Percentiles rank a stretch among this genome's conserved stretches.
These are phyloP conservation scores for Pogona vitticeps DNA, from an alignment of 2,113 vertebrate species.

Conservation along the genomic window DNA sequence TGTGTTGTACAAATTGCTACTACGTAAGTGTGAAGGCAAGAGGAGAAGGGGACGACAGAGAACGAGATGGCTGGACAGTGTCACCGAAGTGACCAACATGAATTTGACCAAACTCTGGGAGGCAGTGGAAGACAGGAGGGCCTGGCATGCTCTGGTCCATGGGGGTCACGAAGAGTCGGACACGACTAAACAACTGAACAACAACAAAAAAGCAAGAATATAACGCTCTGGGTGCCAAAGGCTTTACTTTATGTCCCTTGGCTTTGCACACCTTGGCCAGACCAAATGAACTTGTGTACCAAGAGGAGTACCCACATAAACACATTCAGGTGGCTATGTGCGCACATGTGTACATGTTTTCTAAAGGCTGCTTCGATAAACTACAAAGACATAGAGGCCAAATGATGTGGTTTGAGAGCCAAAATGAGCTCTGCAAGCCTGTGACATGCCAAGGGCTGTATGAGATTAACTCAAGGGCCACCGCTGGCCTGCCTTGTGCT, in stretches of 20 bases:
- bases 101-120: too few species aligned
- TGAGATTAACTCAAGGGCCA: too few species aligned
- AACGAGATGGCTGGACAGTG: too few species aligned
- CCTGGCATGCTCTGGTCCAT: too few species aligned
- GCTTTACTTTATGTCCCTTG: neutral
- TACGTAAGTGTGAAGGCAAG: neutral
- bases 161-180: too few species aligned
- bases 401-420: neutral
- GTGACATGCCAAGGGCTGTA: neutral
- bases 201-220: neutral
- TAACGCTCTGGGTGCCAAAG: slow-evolving; percentile 45
- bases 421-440: neutral
- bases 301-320: too few species aligned
- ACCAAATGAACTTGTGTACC: neutral
- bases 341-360: neutral
- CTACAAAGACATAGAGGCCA: neutral
- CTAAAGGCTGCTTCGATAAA: slow-evolving; percentile 5
- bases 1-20: slow-evolving; percentile 19
- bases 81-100: too few species aligned
- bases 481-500: too few species aligned
- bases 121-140: too few species aligned
- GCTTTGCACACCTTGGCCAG: slow-evolving; percentile 49
- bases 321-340: too few species aligned
- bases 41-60: too few species aligned
- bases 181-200: too few species aligned